phyloP scores from a whole-genome alignment of 2,888 invertebrate species.

The Nebria salina region DNA sequence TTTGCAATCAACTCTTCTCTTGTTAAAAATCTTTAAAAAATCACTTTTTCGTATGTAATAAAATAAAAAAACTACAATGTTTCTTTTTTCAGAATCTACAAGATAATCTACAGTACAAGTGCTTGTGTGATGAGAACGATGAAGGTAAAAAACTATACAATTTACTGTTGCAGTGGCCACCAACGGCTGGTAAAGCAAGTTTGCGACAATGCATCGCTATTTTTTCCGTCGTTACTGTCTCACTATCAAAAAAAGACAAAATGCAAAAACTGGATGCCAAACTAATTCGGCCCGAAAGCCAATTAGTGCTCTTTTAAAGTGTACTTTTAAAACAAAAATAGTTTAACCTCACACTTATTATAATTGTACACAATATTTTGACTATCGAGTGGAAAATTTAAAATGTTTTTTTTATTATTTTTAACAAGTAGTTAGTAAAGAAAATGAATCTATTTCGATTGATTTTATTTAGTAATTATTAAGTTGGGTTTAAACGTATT shows the following conservation, averaged over 20 bases:
- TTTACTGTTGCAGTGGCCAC: conserved; percentile 31
- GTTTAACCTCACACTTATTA: not conserved
- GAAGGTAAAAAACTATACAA: conserved; percentile 37
- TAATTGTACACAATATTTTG: not conserved
- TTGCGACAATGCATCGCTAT: conserved; percentile 55
- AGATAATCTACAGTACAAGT: conserved; percentile 38
- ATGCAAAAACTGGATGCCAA: conserved; percentile 57
- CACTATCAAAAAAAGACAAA: conserved; percentile 54
- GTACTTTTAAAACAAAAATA: not conserved
- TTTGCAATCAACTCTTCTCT: no score
- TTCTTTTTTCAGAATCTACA: conserved; percentile 47
- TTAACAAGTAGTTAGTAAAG: not conserved
- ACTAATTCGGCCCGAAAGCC: conserved; percentile 54
- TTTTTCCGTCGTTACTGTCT: conserved; percentile 57
- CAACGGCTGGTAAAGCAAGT: conserved; percentile 27
- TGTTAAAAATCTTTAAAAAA: no score
- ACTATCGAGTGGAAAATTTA: not conserved
- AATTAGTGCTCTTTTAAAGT: not conserved
- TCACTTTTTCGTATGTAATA: not conserved
- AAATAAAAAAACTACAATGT: not conserved
- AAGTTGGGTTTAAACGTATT: not conserved
- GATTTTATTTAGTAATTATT: not conserved
- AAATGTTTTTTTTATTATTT: not conserved
- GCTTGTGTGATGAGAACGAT: conserved; percentile 22
- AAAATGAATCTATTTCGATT: not conserved